Base-by-base conservation (phyloP, 1,140 invertebrate species). In the Lordiphosa mommai region DNA sequence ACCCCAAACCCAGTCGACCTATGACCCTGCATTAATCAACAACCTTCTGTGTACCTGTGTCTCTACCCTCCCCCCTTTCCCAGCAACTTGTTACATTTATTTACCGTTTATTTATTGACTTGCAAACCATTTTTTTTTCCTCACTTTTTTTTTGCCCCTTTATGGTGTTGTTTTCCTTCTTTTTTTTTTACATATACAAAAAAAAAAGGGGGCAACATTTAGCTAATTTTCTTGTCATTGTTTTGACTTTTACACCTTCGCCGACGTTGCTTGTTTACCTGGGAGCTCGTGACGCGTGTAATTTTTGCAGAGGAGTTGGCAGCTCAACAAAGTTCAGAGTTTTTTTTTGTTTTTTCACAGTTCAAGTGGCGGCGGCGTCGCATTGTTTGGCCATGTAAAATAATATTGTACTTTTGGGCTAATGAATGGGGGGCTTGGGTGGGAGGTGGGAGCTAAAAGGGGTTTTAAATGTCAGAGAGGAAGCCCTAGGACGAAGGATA, bases 351-450 rank as follows among this genome's bases (percentile, higher is more conserved):
- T n/a, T n/a, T n/a, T 59, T 51, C 27, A 47, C 23, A 17, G 30
- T 47, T 69, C 49, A 49, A 69, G 58, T 57, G 52, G 47, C 67
- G 53, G 58, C 51, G 52, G 47, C 67, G 53, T 46, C 52, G 53
- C 53, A 55, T 71, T 77, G 68, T 77, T 77, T 79, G 72, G 52
- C 52, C 63, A 49, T 79, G 73, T 79, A 77, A 72, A 77, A 77
- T 79, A 77, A 79, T 79, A 72, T 77, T 77, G 52, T 27, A 27
- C 23, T 27, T 27, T 27, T 7, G 23, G 23, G 23, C 23, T 27
- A 27, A 27, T 27, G 23, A 27, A 27, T 27, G 23, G 4, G 23
- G 23, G 23, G n/a, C n/a, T 27, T 27, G 23, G n/a, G n/a, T n/a
- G 23, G 6, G 23, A 4, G 23, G 23, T 27, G 6, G 23, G 23